Evolutionary conservation across 2,888 invertebrate species (phyloP).

Genomic region (Apodemia zela): DNA sequence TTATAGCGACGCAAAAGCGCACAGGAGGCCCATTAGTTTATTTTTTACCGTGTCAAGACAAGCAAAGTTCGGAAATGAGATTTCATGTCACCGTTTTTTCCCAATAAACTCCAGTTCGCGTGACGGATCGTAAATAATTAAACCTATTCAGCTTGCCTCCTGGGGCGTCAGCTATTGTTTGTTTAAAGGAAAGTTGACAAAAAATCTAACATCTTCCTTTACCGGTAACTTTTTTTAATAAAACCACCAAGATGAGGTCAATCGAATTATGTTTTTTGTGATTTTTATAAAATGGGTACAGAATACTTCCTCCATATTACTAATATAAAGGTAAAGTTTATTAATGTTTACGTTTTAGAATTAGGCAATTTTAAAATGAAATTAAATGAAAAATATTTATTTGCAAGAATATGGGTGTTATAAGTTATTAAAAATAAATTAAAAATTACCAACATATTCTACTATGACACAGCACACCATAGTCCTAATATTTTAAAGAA

Average conservation of each 20-base stretch:
- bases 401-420: no score
- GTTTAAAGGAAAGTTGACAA: constrained; percentile 48
- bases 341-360: no score
- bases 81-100: constrained; percentile 75
- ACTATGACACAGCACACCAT: no score
- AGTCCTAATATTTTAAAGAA: no score
- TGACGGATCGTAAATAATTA: constrained; percentile 79
- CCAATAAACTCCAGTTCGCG: constrained; percentile 56
- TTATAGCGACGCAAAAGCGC: constrained; percentile 23
- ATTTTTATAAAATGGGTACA: neutral
- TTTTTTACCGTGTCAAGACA: constrained; percentile 45
- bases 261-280: neutral
- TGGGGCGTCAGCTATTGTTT: constrained; percentile 65
- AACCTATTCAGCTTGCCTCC: constrained; percentile 66
- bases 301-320: no score
- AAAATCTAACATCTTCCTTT: constrained; percentile 55
- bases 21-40: constrained; percentile 43
- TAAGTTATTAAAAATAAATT: no score
- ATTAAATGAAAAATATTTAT: no score
- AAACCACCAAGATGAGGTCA: constrained; percentile 9
- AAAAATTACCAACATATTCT: no score
- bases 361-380: no score
- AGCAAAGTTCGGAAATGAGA: constrained; percentile 72
- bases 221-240: constrained; percentile 2
- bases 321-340: no score